A percentile compares a stretch with the other conserved stretches of the same genome.
Conservation (phyloP, 2,888 invertebrate species). For the Aleiodes alternator region DNA sequence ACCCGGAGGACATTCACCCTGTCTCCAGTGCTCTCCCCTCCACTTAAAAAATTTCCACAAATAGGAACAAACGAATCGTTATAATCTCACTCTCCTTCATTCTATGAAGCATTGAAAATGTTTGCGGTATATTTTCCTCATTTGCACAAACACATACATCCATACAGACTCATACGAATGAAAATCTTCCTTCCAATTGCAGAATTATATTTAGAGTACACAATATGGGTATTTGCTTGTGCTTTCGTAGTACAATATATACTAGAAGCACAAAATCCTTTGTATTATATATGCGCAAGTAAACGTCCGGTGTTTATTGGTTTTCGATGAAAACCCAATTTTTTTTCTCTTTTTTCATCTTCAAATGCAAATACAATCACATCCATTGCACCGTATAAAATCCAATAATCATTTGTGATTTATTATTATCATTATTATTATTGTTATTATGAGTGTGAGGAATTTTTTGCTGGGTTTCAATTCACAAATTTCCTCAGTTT, state of each 20-base stretch:
- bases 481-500: too few species aligned
- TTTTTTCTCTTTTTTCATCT: not conserved
- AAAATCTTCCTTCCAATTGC: not conserved
- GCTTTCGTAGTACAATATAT: not conserved
- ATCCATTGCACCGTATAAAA: too few species aligned
- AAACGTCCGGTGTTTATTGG: constrained; percentile 6
- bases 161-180: too few species aligned
- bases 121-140: constrained; percentile 4
- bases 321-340: not conserved
- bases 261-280: not conserved
- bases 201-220: constrained; percentile 11
- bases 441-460: too few species aligned
- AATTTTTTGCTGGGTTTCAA: too few species aligned
- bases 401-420: too few species aligned
- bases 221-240: not conserved
- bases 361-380: too few species aligned
- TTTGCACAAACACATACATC: not conserved
- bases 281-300: not conserved
- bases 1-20: constrained; percentile 17
- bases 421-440: too few species aligned
- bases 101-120: not conserved
- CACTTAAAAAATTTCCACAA: not conserved
- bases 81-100: not conserved
- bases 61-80: constrained; percentile 15
- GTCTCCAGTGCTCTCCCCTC: not conserved